Evolutionary conservation across 2,888 invertebrate species (phyloP).

Genomic region (Sicus ferrugineus): DNA sequence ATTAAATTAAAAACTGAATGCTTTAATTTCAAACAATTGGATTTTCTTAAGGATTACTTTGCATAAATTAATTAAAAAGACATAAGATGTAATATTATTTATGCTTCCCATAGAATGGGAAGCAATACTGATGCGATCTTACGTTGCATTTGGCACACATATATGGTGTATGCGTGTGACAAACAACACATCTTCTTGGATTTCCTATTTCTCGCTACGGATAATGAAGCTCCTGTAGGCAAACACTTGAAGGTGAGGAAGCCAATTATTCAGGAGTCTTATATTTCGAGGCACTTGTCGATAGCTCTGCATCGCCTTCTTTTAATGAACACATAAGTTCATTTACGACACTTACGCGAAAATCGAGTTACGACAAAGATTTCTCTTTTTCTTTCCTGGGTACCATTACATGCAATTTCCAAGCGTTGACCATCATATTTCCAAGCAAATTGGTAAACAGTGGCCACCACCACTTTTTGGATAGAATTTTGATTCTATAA

Average conservation of each 20-base stretch:
- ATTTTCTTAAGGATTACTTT: background rate
- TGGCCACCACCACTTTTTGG: constrained; percentile 7
- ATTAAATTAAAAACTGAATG: too few species aligned
- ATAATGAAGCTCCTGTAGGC: background rate
- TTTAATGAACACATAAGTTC: background rate
- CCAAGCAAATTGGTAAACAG: background rate
- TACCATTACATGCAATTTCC: background rate
- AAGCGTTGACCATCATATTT: background rate
- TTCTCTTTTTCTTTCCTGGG: background rate
- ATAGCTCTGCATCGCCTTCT: background rate
- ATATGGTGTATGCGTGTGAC: background rate
- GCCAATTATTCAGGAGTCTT: background rate
- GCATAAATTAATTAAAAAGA: too few species aligned
- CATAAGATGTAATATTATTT: background rate
- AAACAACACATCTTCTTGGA: constrained; percentile 1
- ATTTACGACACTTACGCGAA: background rate
- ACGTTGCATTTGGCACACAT: background rate
- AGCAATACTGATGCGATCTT: constrained; percentile 10
- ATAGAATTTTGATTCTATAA: background rate
- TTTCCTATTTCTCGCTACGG: background rate
- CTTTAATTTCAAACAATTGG: background rate
- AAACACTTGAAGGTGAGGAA: background rate
- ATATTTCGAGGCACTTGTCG: background rate
- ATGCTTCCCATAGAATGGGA: background rate
- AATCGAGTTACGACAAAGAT: background rate